phyloP scores from a whole-genome alignment of 2,797 vertebrate genomes.

The Sciurus vulgaris region DNA sequence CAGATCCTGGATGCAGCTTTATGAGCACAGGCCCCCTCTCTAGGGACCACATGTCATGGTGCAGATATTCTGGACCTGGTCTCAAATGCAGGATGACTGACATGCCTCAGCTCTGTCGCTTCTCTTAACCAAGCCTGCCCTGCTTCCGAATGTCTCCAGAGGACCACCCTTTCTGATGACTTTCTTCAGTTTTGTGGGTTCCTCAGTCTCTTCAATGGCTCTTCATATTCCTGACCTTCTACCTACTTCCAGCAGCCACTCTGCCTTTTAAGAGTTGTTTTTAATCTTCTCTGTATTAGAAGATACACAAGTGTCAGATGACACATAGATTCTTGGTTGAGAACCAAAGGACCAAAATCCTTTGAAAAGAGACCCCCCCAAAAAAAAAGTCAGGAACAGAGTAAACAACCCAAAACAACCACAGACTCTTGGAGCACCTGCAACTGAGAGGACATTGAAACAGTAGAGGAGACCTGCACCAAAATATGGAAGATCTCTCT shows the following conservation, averaged over 20 bases:
- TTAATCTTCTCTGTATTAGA: background rate
- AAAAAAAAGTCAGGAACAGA: background rate
- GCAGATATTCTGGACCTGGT: rapidly evolving
- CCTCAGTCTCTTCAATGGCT: background rate
- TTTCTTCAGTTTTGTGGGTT: background rate
- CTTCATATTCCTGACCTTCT: background rate
- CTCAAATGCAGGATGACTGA: background rate
- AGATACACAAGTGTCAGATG: background rate
- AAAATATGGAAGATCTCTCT: background rate
- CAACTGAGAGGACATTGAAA: background rate
- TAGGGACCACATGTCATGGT: background rate
- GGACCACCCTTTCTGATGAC: background rate
- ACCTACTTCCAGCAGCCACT: background rate
- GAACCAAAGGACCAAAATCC: no score
- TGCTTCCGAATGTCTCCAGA: background rate
- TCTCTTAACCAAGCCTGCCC: background rate
- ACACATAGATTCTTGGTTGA: background rate
- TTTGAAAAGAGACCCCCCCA: background rate
- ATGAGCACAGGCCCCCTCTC: no score
- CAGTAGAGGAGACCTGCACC: background rate
- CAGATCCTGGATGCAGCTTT: background rate
- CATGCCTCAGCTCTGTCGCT: no score
- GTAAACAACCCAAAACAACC: background rate
- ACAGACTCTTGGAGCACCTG: background rate
- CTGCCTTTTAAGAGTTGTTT: background rate